Conservation (phyloP, 2,888 invertebrate genomes). For the Cosmia pyralina region DNA sequence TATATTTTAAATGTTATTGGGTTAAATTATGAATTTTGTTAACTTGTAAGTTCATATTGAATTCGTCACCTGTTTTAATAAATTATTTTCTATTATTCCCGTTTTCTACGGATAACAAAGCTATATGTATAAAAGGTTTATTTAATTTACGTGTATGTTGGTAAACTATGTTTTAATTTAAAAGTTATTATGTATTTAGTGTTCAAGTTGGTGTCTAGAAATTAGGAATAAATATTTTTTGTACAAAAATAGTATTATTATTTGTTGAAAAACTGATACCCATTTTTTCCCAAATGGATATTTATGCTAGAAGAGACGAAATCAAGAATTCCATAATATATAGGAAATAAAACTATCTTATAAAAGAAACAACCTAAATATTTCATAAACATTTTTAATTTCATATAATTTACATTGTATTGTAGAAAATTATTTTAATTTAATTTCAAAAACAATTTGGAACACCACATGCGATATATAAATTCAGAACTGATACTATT, state of each 20-base stretch:
- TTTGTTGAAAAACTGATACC: background rate
- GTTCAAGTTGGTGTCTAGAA: constrained; percentile 56
- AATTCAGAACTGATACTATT: constrained; percentile 72
- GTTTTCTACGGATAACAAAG: constrained; percentile 20
- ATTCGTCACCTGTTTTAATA: constrained; percentile 13
- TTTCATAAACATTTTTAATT: constrained; percentile 70
- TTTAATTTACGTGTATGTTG: constrained; percentile 37
- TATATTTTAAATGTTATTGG: constrained; percentile 10
- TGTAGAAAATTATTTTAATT: constrained; percentile 66
- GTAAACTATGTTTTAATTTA: constrained; percentile 22
- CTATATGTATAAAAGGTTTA: constrained; percentile 47
- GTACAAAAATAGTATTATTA: constrained; percentile 29
- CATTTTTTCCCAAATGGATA: background rate
- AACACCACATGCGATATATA: constrained; percentile 64
- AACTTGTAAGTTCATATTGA: constrained; percentile 8
- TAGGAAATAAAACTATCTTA: background rate
- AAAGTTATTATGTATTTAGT: constrained; percentile 30
- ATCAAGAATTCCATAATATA: background rate
- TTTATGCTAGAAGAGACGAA: background rate
- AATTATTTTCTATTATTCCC: constrained; percentile 17
- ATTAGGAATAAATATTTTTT: constrained; percentile 65
- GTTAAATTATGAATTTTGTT: constrained; percentile 15
- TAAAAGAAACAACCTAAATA: constrained; percentile 24
- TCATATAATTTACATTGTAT: constrained; percentile 69
- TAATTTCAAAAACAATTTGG: constrained; percentile 57